Evolutionary conservation across 1,140 invertebrate species (phyloP).

Genomic region (Macrobrachium rosenbergii): DNA sequence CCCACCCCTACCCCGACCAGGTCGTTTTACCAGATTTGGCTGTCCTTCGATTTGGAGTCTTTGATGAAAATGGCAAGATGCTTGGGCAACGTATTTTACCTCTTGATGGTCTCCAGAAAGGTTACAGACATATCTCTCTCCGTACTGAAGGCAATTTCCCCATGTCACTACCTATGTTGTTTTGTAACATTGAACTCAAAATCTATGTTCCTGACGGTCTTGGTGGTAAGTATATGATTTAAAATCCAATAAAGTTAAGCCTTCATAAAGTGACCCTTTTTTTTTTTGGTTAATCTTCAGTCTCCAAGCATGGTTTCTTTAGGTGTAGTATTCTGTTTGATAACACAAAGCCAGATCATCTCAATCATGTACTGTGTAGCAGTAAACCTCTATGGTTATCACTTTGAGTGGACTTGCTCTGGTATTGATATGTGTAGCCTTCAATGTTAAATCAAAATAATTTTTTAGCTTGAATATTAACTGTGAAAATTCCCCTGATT

Average conservation of each 20-base stretch:
- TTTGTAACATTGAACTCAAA: constrained; percentile 99
- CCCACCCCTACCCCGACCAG: constrained; percentile 70
- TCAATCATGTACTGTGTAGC: too few species aligned
- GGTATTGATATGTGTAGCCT: too few species aligned
- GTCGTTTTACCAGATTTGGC: constrained; percentile 98
- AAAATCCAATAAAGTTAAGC: too few species aligned
- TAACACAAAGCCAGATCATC: too few species aligned
- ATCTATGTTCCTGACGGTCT: constrained; percentile 99
- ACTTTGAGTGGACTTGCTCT: too few species aligned
- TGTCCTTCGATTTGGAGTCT: constrained; percentile 97
- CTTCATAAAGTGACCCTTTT: too few species aligned
- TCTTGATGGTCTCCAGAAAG: constrained; percentile 96
- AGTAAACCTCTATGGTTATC: too few species aligned
- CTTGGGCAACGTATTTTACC: constrained; percentile 98
- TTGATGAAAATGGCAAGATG: constrained; percentile 97
- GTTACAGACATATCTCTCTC: constrained; percentile 97
- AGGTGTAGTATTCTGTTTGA: neutral
- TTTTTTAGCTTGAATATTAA: too few species aligned
- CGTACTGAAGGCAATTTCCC: constrained; percentile 99
- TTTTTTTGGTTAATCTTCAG: neutral
- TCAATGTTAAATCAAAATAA: too few species aligned
- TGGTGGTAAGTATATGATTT: constrained; percentile 79
- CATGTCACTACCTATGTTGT: constrained; percentile 97
- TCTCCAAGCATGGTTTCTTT: neutral
- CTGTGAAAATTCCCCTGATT: too few species aligned